phyloP scores from a whole-genome alignment of 2,888 invertebrate species.

The Ochropacha duplaris region DNA sequence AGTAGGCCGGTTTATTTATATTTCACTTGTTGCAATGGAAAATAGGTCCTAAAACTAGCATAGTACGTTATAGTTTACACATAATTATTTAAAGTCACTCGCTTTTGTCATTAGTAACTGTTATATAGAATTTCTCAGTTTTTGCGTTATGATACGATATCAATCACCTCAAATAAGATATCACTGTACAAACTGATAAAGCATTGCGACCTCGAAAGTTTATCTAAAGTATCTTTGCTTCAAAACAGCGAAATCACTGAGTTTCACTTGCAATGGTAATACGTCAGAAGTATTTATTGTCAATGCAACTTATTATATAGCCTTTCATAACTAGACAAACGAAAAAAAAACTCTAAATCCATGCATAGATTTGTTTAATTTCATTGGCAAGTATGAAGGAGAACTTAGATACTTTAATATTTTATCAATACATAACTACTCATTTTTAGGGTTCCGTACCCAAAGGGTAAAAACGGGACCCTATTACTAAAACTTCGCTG shows the following conservation, averaged over 20 bases:
- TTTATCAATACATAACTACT: too few relatives aligned
- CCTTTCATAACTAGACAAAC: neutral
- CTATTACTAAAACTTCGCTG: too few relatives aligned
- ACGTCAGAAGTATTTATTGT: neutral
- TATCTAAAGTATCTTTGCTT: conserved; percentile 14
- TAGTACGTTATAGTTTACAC: neutral
- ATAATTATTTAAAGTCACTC: neutral
- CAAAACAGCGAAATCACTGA: conserved; percentile 17
- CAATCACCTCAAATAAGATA: conserved; percentile 27
- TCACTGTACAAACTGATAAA: conserved; percentile 20
- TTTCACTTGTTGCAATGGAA: neutral
- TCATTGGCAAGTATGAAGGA: too few relatives aligned
- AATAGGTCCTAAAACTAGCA: neutral
- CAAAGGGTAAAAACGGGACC: too few relatives aligned
- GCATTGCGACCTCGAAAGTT: conserved; percentile 15
- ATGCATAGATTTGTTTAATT: neutral
- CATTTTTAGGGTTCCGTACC: too few relatives aligned
- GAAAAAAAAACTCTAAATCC: neutral
- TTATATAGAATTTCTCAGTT: neutral
- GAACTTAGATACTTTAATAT: neutral
- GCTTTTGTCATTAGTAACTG: neutral
- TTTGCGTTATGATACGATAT: conserved; percentile 15
- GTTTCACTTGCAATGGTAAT: neutral
- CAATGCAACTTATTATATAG: neutral
- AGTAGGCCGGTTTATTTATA: neutral